Evolutionary conservation across 2,797 vertebrate species (phyloP).

Genomic region (Botia kubotai): DNA sequence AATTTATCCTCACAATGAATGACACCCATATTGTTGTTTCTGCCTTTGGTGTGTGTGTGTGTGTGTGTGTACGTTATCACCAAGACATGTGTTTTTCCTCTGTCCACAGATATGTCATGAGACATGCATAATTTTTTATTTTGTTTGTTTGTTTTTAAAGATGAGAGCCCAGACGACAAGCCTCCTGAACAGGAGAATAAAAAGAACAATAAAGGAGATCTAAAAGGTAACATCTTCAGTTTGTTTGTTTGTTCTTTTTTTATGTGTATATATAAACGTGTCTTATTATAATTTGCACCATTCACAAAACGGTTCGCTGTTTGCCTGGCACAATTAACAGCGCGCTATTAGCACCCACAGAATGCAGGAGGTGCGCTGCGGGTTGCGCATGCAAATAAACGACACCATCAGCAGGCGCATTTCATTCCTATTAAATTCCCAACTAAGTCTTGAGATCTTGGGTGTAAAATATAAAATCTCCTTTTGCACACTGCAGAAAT

Average conservation of each 20-base stretch:
- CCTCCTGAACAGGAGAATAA: conserved; percentile 2
- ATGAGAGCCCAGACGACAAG: not conserved
- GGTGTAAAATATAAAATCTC: conserved; percentile 8
- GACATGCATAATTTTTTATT: conserved; percentile 10
- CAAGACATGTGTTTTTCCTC: not conserved
- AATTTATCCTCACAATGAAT: conserved; percentile 32
- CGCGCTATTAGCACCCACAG: not conserved
- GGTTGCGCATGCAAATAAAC: not conserved
- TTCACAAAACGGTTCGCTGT: not conserved
- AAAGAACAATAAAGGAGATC: conserved; percentile 5
- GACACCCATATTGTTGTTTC: conserved; percentile 30
- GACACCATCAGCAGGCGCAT: not conserved
- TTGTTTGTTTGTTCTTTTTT: not conserved
- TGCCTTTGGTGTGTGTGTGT: not conserved
- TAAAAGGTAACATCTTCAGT: conserved; percentile 10
- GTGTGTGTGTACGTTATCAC: not conserved
- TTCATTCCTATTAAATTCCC: not conserved
- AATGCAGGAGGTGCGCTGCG: not conserved
- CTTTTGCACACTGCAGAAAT: conserved; percentile 9
- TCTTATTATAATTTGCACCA: not conserved
- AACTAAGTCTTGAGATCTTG: not conserved
- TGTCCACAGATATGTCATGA: conserved; percentile 19
- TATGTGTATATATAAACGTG: not conserved
- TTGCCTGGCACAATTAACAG: not conserved
- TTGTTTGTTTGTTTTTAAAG: conserved; percentile 32